Evolutionary conservation across 2,797 vertebrate species (phyloP), one percentile per base, ranked within the genome.

Genomic region (Scyliorhinus canicula): DNA sequence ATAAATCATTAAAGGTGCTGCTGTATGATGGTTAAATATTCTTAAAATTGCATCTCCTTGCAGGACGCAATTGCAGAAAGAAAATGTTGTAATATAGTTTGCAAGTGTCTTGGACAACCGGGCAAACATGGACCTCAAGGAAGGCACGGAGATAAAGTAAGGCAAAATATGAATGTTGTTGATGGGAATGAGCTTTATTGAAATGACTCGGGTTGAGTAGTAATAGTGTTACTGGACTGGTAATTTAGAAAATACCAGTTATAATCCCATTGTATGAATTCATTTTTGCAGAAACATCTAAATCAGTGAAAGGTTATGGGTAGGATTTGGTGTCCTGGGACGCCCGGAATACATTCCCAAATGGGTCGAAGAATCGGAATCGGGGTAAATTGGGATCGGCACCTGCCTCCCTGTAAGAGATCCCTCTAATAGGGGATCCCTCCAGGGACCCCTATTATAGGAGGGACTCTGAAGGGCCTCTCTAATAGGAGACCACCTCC

Each of bases 61-160:
- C 96, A 99, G 98, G 98, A 98, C 95, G 69, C 96, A 0, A 95
- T 98, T 95, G 96, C 97, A 0, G 97, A 98, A 95, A 97, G 98
- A 88, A 97, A 97, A 95, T 99, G 98, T 97, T 99, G 98, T 95
- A 95, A 96, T 0, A 96, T 98, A 95, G 95, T 96, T 95, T 98
- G 97, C 96, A 98, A 98, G 95, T 99, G 98, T 96, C 95, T 97
- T 0, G 98, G 98, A 95, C 97, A 98, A 0, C 97, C 96, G 84
- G 98, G 98, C 93, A 3, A 79, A 47, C 97, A n/a, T 4, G 98
- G 98, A 65, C 55, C 3, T 0, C 95, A 21, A 55, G 98, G 98
- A 91, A 0, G 0, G 77, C 91, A 85, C 11, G 98, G 98, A 88
- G 35, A 4, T 71, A 98, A 98, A 98, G 98, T 98, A 95, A 97